Evolutionary conservation across 2,888 invertebrate genomes (phyloP), one percentile per base, ranked within the genome.

Genomic region (Tiliacea citrago): DNA sequence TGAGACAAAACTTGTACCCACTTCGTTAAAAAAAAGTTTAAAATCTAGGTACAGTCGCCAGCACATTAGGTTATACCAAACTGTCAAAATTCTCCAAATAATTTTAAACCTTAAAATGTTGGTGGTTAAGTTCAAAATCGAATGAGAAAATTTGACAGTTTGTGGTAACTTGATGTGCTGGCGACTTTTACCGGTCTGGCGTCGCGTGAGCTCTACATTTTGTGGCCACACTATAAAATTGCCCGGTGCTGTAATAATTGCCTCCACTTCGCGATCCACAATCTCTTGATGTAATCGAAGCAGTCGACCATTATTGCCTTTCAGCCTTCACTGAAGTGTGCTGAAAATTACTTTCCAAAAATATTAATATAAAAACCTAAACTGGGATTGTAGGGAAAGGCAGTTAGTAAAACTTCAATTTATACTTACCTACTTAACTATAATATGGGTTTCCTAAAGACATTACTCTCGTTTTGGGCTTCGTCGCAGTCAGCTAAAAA

Each of bases 131-230:
- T 29, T 29, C 29, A 29, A 29, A 29, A 29, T 29, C 29, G 29
- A 29, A 29, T 29, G 29, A 29, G 29, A 29, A 29, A 29, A 29
- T 29, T 29, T 29, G 29, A 29, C 29, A 29, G 29, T n/a, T n/a
- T n/a, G n/a, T n/a, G n/a, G n/a, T n/a, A 29, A 29, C 29, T 29
- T 29, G 29, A 29, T 29, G 29, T 29, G 29, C 53, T 0, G 21
- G n/a, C 49, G 61, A 61, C 68, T 55, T 21, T 10, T n/a, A 18
- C n/a, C 21, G 51, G 21, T 1, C 45, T 16, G 35, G 24, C 57
- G 61, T 82, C 73, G 77, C 82, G 84, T 82, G 85, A 49, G 58
- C 69, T 73, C 81, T 77, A 73, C 57, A 62, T 70, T 70, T 66
- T 35, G 53, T 61, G 29, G 39, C n/a, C 63, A 9, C 62, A 47